These are phyloP conservation scores for Ascidia mentula DNA, from an alignment of 23 tunicate species.

Conservation along the genomic window DNA sequence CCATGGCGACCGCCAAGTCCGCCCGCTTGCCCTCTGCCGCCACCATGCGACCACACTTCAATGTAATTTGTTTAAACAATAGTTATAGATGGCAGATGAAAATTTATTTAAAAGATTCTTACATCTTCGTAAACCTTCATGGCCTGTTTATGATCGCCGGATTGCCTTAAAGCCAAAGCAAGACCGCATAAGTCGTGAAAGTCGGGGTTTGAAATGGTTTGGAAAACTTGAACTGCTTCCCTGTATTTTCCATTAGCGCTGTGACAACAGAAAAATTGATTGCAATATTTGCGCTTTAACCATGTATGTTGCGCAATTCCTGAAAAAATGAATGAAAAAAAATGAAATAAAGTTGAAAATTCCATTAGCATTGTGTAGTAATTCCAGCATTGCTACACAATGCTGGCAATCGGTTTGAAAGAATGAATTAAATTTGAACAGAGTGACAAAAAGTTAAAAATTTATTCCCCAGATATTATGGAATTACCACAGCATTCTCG, in stretches of 20 bases:
- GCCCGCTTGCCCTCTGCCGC: constrained; percentile 22
- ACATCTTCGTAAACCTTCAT: constrained; percentile 26
- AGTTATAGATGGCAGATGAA: not conserved
- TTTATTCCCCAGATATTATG: no score
- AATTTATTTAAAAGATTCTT: not conserved
- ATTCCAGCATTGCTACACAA: no score
- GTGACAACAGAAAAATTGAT: not conserved
- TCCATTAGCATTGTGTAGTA: no score
- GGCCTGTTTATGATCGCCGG: constrained; percentile 18
- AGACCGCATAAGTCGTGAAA: constrained; percentile 30
- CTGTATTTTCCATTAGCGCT: not conserved
- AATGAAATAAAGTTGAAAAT: no score
- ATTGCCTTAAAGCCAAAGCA: constrained; percentile 9
- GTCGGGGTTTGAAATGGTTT: not conserved
- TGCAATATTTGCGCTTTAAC: no score
- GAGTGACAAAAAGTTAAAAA: no score
- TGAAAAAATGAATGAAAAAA: no score
- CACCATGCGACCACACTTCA: not conserved
- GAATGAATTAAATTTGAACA: no score
- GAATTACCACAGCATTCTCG: not conserved
- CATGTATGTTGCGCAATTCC: no score
- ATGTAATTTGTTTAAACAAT: not conserved
- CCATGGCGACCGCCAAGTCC: constrained; percentile 35
- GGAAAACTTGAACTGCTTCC: not conserved
- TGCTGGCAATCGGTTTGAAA: no score